Base-by-base conservation (phyloP, 2,888 invertebrate species). In the Eilema caniola region DNA sequence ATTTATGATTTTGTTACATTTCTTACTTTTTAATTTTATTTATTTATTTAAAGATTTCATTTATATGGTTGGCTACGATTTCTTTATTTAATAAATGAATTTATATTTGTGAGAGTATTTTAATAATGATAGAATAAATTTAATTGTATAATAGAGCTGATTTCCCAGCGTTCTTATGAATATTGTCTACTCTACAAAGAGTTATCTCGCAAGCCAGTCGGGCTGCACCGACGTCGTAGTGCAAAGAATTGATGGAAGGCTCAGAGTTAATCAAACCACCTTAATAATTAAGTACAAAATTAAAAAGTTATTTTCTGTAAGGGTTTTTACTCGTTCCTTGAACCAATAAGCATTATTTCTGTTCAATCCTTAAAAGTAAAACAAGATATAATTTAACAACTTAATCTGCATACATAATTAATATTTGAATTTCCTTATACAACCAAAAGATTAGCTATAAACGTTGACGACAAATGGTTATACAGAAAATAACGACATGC, bases 161-260 rank as follows among this genome's bases (percentile, higher is more conserved):
- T 72, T 83, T 78, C 84, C 67, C 56, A 66, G 65, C 77, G 71
- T 60, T 60, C 16, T n/a, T 31, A 61, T 28, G 28, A 33, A 31
- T 61, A 61, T 72, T 65, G 59, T 61, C 72, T 78, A 71, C 69
- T 72, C 81, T 79, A 81, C 81, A 85, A 84, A 86, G 85, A 87
- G 85, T 83, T 81, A 86, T 86, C 85, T 87, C 83, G 75, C 60
- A 53, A 76, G 76, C 73, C 73, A 72, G 79, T 78, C 79, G 75
- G 78, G 77, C 79, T 85, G 77, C 85, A 80, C 76, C 75, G 67
- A 75, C 80, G 78, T 74, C 81, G 78, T 80, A 83, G 86, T 86
- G 88, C 85, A 83, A 85, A 85, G 85, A 69, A 67, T 79, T 74
- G 67, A 85, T 79, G 75, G 79, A 73, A 70, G 69, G 65, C 62